Evolutionary conservation across 2,113 vertebrate genomes (phyloP).

Genomic region (Natator depressus): DNA sequence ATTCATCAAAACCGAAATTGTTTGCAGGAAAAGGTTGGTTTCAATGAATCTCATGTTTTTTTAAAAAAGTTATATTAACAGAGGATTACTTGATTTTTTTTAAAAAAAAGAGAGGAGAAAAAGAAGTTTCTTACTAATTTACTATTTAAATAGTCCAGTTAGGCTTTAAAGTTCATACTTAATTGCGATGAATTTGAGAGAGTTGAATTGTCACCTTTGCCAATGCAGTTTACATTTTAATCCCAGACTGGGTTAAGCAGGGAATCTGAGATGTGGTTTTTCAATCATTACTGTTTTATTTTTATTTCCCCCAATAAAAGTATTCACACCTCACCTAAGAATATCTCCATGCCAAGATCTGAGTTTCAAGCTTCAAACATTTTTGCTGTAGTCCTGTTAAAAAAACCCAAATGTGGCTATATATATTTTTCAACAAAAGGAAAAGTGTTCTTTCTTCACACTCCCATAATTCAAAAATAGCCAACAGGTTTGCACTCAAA

Average conservation of each 20-base stretch:
- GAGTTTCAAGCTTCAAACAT: slow-evolving; percentile 20
- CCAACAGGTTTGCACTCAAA: neutral
- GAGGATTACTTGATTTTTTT: slow-evolving; percentile 27
- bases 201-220: slow-evolving; percentile 1
- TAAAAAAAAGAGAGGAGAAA: neutral
- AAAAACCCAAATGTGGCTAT: neutral
- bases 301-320: slow-evolving; percentile 17
- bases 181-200: neutral
- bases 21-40: neutral
- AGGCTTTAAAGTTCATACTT: slow-evolving; percentile 8
- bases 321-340: neutral
- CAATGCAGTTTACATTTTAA: slow-evolving; percentile 52
- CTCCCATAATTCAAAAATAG: neutral
- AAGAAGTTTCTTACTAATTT: slow-evolving; percentile 4
- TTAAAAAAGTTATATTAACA: slow-evolving; percentile 28
- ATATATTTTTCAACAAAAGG: slow-evolving; percentile 19
- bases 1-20: neutral
- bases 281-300: slow-evolving; percentile 25
- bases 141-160: slow-evolving; percentile 42
- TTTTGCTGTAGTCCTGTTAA: neutral
- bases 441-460: slow-evolving; percentile 23
- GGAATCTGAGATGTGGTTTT: slow-evolving; percentile 37
- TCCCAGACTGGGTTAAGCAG: slow-evolving; percentile 22
- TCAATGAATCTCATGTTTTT: neutral
- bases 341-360: slow-evolving; percentile 4